A percentile compares a stretch with the other conserved stretches of the same genome.
These are phyloP conservation scores for Theropithecus gelada DNA, from an alignment of 2,113 vertebrate genomes.

Conservation along the genomic window DNA sequence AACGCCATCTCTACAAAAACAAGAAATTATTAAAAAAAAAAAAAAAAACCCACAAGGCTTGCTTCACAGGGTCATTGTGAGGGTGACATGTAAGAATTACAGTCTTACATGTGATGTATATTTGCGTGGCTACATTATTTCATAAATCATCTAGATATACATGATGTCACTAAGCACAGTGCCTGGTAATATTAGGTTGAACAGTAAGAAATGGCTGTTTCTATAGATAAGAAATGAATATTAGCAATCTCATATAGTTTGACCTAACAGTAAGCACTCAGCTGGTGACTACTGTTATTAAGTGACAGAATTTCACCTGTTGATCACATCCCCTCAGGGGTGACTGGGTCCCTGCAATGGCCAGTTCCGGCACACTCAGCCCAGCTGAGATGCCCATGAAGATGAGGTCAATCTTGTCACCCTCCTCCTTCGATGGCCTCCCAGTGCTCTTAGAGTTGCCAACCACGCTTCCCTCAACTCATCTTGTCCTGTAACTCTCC, in stretches of 20 bases:
- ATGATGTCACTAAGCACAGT: too few relatives aligned
- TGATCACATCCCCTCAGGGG: not conserved
- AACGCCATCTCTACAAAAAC: too few relatives aligned
- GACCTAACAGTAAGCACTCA: not conserved
- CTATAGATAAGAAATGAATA: not conserved
- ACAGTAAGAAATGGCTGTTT: not conserved
- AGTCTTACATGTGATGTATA: not conserved
- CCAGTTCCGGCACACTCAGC: not conserved
- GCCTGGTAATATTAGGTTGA: too few relatives aligned
- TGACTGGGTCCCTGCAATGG: not conserved
- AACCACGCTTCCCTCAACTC: not conserved
- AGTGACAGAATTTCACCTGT: not conserved
- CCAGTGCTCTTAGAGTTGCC: not conserved
- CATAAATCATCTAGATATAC: too few relatives aligned
- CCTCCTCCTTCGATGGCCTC: too few relatives aligned
- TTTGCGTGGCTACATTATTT: not conserved
- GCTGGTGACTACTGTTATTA: too few relatives aligned
- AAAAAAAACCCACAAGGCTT: not conserved
- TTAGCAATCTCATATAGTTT: not conserved
- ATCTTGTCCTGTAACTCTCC: not conserved
- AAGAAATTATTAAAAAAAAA: too few relatives aligned
- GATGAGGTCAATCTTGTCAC: not conserved
- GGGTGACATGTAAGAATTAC: not conserved
- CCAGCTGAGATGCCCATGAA: not conserved
- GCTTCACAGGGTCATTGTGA: not conserved